Percentiles rank a stretch among this genome's conserved stretches.
These are phyloP conservation scores for Plumapathes pennacea DNA, from an alignment of 92 coral and sea anemone genomes.

Conservation along the genomic window DNA sequence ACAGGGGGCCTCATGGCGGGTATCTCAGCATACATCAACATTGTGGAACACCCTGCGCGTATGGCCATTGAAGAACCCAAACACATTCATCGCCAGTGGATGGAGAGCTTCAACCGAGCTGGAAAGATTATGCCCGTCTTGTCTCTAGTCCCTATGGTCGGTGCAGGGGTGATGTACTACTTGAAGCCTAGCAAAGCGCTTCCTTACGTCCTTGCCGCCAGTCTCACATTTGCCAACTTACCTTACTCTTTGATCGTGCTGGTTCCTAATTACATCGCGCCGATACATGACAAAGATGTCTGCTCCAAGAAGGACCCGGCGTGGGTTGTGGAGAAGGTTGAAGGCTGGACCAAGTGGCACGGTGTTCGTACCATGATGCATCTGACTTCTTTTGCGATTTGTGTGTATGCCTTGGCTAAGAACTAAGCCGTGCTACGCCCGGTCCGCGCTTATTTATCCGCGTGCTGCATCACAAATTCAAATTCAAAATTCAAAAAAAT, in stretches of 20 bases:
- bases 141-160: conserved; percentile 50
- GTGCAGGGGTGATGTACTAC: conserved; percentile 31
- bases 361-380: conserved; percentile 40
- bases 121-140: conserved; percentile 54
- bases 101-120: conserved; percentile 59
- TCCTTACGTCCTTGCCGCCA: conserved; percentile 65
- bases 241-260: conserved; percentile 53
- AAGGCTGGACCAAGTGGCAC: conserved; percentile 48
- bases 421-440: too few relatives aligned
- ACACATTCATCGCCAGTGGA: conserved; percentile 49
- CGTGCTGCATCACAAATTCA: too few relatives aligned
- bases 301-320: conserved; percentile 57
- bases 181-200: conserved; percentile 30
- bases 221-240: conserved; percentile 36
- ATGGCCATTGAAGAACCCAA: conserved; percentile 58
- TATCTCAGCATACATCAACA: conserved; percentile 46
- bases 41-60: conserved; percentile 67
- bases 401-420: conserved; percentile 34
- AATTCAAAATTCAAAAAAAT: too few relatives aligned
- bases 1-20: conserved; percentile 62
- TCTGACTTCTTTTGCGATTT: conserved; percentile 32
- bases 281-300: conserved; percentile 35
- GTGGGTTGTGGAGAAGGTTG: conserved; percentile 31
- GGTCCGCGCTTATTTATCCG: too few relatives aligned
- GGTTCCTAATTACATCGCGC: conserved; percentile 61